These are phyloP conservation scores for Heliornis fulica DNA, from an alignment of 2,113 vertebrate species.

Conservation along the genomic window DNA sequence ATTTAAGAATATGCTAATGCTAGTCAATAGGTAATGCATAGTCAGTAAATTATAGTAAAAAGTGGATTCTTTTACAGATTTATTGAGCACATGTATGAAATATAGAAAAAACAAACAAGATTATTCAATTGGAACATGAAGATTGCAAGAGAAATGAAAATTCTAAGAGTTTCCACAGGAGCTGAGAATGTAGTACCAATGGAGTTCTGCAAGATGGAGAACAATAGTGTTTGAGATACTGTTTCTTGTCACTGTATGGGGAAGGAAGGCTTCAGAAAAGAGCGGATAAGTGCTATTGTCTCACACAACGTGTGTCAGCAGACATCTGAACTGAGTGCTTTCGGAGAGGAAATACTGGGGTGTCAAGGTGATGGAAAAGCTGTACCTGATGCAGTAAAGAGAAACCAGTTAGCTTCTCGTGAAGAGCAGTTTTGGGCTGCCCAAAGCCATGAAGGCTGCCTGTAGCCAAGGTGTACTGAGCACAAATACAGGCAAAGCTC, in stretches of 20 bases:
- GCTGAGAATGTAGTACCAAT: not conserved
- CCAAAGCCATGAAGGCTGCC: not conserved
- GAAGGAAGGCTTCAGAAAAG: not conserved
- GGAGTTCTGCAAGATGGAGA: not conserved
- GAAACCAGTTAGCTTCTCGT: not conserved
- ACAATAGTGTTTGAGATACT: not conserved
- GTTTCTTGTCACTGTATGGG: not conserved
- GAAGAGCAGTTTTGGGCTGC: not conserved
- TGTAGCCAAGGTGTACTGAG: not conserved
- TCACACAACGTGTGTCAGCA: not conserved
- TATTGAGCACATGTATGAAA: not conserved
- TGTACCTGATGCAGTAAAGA: not conserved
- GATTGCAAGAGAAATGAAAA: not conserved
- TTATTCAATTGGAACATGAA: not conserved
- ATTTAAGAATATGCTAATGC: not conserved
- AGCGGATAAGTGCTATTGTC: not conserved
- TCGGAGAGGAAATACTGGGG: not conserved
- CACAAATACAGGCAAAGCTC: not conserved
- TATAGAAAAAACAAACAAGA: not conserved
- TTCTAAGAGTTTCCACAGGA: not conserved
- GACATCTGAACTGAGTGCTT: not conserved
- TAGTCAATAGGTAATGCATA: not conserved
- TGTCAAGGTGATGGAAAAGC: not conserved
- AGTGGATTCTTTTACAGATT: not conserved
- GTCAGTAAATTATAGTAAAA: not conserved